Evolutionary conservation across 1,140 invertebrate genomes (phyloP), one percentile per base, ranked within the genome.

Genomic region (Drosophila prosaltans): DNA sequence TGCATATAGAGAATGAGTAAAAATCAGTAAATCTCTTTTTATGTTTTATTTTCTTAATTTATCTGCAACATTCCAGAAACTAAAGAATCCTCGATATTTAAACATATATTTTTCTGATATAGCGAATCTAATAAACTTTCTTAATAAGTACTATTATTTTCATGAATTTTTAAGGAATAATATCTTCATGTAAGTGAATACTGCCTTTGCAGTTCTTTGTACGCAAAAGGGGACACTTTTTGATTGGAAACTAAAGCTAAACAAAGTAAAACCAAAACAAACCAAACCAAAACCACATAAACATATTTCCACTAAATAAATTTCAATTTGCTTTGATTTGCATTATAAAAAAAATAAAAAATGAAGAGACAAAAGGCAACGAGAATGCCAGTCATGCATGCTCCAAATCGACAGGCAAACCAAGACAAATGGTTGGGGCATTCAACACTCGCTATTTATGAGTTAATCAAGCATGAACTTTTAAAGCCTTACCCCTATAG

Each of bases 401-500:
- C 74, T 66, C 54, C 26, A 65, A 74, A 66, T 65, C 30, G 40
- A 39, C 30, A 66, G 24, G 24, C 63, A 48, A 28, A 4, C 16
- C 63, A 48, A 32, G 6, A 36, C 9, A 5, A 21, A 43, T 24
- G 43, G 6, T 41, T 36, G n/a, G 26, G 11, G 32, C 1, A 5
- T 69, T 43, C 58, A 69, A 76, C 73, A 81, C 73, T 75, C 58
- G 65, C 61, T 72, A 73, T 72, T 83, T 82, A 77, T 71, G 72
- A 67, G 61, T 83, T 83, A 86, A 77, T 88, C 82, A 86, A 77
- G 69, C 82, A 83, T 77, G 60, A 83, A 86, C 71, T 78, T 24
- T 67, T 78, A 60, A 62, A 63, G 64, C 67, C 72, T 72, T 70
- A 48, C 45, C 62, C 67, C 26, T 73, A 72, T 65, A 69, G 77